phyloP scores from a whole-genome alignment of 2,113 vertebrate species.

The Candoia aspera region DNA sequence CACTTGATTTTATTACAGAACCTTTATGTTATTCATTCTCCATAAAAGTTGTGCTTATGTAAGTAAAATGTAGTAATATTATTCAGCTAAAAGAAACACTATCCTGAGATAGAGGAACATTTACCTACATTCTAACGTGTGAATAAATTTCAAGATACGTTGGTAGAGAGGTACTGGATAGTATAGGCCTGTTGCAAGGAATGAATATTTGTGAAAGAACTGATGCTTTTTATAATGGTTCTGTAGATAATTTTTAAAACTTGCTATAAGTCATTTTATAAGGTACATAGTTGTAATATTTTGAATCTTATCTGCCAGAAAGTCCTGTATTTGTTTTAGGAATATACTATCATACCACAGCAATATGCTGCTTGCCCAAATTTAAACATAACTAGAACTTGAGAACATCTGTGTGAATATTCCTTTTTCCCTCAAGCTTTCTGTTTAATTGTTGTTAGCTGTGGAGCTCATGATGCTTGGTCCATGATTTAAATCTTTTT shows the following conservation, averaged over 20 bases:
- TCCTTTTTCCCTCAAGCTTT: not conserved
- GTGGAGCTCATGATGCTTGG: fast-evolving
- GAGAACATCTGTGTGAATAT: not conserved
- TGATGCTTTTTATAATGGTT: not conserved
- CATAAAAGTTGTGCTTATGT: fast-evolving
- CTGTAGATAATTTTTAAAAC: not conserved
- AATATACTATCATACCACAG: not conserved
- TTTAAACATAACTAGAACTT: not conserved
- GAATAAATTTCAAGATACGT: not conserved
- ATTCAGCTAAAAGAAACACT: not conserved
- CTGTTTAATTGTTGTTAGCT: not conserved
- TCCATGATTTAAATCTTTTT: not conserved
- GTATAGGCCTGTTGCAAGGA: not conserved
- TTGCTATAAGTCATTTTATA: not conserved
- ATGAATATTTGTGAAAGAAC: not conserved
- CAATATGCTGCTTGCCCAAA: not conserved
- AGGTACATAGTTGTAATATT: not conserved
- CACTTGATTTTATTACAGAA: not conserved
- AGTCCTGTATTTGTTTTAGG: not conserved
- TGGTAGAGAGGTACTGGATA: not conserved
- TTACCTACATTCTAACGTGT: not conserved
- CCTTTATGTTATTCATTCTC: fast-evolving
- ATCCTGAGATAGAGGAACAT: not conserved
- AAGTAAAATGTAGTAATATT: not conserved
- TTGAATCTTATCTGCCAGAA: not conserved